Base-by-base conservation (phyloP, 2,797 vertebrate genomes). In the Enteromius trimaculatus region DNA sequence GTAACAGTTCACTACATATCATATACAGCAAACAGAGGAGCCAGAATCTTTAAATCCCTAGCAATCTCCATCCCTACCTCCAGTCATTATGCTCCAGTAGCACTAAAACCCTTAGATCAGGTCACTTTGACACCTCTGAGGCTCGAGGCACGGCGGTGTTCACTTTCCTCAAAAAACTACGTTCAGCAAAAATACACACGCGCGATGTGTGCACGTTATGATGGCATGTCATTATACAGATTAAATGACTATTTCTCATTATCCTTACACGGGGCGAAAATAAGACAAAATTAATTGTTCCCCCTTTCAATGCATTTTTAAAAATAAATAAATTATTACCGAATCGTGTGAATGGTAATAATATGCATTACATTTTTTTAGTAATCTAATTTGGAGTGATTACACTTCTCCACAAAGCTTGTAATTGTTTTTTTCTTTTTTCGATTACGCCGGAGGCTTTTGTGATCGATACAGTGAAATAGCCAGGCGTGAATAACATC, bases 381-480 rank as follows among this genome's bases (percentile, higher is more conserved):
- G 83, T 84, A 85, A 95, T 95, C 70, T 77, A 79, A 83, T 83
- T 86, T 83, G 94, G 95, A 94, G 93, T 93, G 94, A 96, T 95
- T 95, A 94, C 93, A 92, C 95, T 95, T 91, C 91, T 91, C 92
- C 90, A 87, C 93, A 92, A 93, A 89, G 89, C 90, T 93, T 94
- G 95, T 96, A 95, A 96, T 96, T 96, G 94, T 95, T 95, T 96
- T 39, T 95, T 95, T 95, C 64, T 95, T 95, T 96, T 96, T 95
- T 93, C 93, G 94, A 94, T 95, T 95, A 95, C 93, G 92, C 93
- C 93, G 93, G 95, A 92, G 95, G 93, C 91, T 92, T 91, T 78
- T 47, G 79, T 90, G 92, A 96, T 96, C 95, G 92, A 95, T 96
- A 96, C 92, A 92, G 90, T 91, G 91, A 92, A 95, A 90, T 92